Evolutionary conservation across 2,888 invertebrate genomes (phyloP).

Genomic region (Pelosia muscerda): DNA sequence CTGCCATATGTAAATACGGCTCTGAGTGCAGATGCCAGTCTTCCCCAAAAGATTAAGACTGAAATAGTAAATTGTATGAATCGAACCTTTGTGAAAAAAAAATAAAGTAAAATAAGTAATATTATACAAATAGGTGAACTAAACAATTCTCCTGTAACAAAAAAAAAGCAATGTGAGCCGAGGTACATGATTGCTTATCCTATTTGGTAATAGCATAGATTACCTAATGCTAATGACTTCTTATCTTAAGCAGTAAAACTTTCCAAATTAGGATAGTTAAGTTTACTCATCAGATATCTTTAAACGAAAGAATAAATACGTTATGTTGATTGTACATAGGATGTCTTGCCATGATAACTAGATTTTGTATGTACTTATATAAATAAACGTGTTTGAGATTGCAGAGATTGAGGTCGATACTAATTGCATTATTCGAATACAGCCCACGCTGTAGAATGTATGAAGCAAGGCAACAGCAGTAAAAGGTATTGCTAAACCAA

Average conservation of each 20-base stretch:
- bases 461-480: conserved; percentile 43
- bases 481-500: conserved; percentile 43
- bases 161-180: neutral
- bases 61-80: no score
- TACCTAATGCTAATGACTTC: conserved; percentile 16
- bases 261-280: conserved; percentile 7
- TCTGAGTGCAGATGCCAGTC: no score
- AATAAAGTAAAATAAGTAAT: no score
- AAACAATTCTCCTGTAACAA: neutral
- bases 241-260: conserved; percentile 25
- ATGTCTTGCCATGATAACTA: conserved; percentile 13
- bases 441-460: conserved; percentile 38
- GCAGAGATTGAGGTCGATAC: conserved; percentile 41
- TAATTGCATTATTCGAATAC: conserved; percentile 48
- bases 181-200: neutral
- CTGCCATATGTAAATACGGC: no score
- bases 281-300: neutral
- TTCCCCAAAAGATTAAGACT: no score
- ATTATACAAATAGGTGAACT: no score
- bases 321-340: conserved; percentile 14
- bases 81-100: no score
- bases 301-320: neutral
- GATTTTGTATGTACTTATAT: conserved; percentile 11
- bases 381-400: conserved; percentile 37
- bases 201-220: neutral